phyloP scores from a whole-genome alignment of 2,113 vertebrate species.

The Petaurus breviceps region DNA sequence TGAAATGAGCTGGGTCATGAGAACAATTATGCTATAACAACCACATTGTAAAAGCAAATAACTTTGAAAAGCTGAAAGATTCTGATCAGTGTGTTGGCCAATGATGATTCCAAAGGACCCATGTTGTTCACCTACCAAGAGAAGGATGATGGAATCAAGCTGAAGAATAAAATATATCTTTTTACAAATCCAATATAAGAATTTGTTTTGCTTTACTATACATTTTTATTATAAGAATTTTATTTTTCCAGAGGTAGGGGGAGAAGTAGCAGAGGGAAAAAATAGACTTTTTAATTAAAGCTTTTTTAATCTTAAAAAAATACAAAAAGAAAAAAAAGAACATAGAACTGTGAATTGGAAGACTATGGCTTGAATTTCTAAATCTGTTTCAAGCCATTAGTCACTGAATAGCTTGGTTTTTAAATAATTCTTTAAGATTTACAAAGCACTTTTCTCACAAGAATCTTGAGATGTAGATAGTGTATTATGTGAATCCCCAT shows the following conservation, averaged over 20 bases:
- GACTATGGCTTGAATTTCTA: neutral
- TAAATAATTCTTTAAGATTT: neutral
- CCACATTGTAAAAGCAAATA: neutral
- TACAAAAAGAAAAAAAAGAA: neutral
- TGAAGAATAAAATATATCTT: neutral
- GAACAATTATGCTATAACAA: neutral
- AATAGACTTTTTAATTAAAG: neutral
- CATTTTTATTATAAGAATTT: neutral
- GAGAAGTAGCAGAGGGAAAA: neutral
- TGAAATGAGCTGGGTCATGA: neutral
- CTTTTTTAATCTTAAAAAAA: neutral
- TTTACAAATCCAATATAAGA: neutral
- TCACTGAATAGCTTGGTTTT: neutral
- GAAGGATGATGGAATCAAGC: neutral
- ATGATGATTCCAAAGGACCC: neutral
- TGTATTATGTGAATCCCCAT: neutral
- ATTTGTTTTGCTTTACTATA: neutral
- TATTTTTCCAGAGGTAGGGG: neutral
- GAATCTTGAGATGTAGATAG: neutral
- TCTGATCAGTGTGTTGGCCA: neutral
- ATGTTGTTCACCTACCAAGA: neutral
- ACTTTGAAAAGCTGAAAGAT: neutral
- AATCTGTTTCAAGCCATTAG: neutral
- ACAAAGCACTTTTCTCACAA: neutral
- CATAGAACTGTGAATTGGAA: neutral